Conservation (phyloP, 2,888 invertebrate genomes). For the Hemicrepidius hirtus region DNA sequence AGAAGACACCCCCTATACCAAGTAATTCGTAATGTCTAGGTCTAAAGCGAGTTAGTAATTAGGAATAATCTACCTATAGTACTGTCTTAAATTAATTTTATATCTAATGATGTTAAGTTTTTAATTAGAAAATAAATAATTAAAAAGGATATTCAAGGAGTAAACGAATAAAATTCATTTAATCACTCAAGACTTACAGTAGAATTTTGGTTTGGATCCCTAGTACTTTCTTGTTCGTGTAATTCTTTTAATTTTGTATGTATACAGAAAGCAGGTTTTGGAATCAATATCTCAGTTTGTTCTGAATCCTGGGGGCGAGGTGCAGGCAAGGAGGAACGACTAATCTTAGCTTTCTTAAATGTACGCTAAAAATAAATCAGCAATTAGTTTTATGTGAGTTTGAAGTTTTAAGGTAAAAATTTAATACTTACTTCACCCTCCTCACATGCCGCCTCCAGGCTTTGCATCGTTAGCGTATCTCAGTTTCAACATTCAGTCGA, state of each 20-base stretch:
- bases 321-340: constrained; percentile 68
- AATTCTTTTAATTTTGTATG: constrained; percentile 71
- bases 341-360: constrained; percentile 67
- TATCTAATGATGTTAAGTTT: too few species aligned
- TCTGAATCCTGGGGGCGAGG: constrained; percentile 65
- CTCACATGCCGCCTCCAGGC: constrained; percentile 80
- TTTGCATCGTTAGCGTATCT: constrained; percentile 77
- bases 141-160: too few species aligned
- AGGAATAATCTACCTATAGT: too few species aligned
- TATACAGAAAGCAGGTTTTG: constrained; percentile 68
- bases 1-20: too few species aligned
- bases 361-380: constrained; percentile 63
- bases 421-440: constrained; percentile 77
- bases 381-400: neutral
- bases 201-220: constrained; percentile 60
- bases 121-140: too few species aligned
- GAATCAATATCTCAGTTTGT: constrained; percentile 57
- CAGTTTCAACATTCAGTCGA: constrained; percentile 72
- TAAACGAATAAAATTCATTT: neutral
- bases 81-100: too few species aligned
- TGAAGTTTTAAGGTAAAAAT: neutral
- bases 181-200: constrained; percentile 58
- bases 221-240: constrained; percentile 68
- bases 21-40: too few species aligned
- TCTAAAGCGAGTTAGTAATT: too few species aligned